Evolutionary conservation across 2,888 invertebrate species (phyloP), one percentile per base, ranked within the genome.

Genomic region (Caenorhabditis sp.): DNA sequence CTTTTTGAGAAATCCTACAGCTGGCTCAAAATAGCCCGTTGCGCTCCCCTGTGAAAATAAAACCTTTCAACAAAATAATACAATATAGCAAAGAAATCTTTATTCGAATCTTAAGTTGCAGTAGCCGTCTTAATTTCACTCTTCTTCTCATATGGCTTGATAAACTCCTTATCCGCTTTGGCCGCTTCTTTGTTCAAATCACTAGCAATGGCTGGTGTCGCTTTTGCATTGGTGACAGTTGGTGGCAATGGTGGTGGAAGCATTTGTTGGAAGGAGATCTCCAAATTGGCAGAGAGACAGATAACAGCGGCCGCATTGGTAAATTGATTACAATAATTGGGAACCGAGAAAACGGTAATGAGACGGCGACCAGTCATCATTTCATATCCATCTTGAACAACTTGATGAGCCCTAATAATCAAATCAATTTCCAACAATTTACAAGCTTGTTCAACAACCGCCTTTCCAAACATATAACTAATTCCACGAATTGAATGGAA

Each of bases 341-440:
- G 83, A 25, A 83, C 83, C 14, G 83, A 84, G 78, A 84, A 84
- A 49, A 84, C 80, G 38, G 84, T 84, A 67, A 84, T 83, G 31
- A 84, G 70, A 57, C 81, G 77, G 17, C 83, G 70, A 25, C 84
- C 84, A 27, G 70, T 69, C 82, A 83, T 83, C 63, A 84, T 75
- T 59, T 84, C 84, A 67, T 84, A 84, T 17, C 84, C 84, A 66
- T 84, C 83, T 63, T 84, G 84, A 57, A 84, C 84, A 20, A 84
- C 83, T 63, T 83, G 82, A 70, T 84, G 84, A 17, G 84, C 84
- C 25, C 84, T 78, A 66, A 84, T 83, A 58, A 84, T 80, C 57
- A 84, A 71, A 63, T 84, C 83, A 58, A 84, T 69, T 23, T 77
- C 80, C 25, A 84, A 75, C 31, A 64, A 57, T 63, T 82, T 76